These are phyloP conservation scores for Chelonus formosanus DNA, from an alignment of 2,888 invertebrate genomes.

Conservation along the genomic window DNA sequence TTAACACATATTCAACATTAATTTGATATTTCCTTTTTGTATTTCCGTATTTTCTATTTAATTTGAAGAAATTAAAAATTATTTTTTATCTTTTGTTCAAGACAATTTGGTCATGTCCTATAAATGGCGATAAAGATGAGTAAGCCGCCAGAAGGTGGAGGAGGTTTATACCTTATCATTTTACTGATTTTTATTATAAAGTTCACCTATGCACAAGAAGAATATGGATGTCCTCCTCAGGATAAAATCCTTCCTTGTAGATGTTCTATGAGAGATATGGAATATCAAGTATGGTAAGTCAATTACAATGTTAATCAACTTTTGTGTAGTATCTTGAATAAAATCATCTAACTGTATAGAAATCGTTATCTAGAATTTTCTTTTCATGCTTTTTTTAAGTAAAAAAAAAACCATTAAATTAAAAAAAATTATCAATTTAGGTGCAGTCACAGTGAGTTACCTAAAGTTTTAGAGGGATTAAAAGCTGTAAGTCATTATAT, in stretches of 20 bases:
- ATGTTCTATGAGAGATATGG: slow-evolving; percentile 79
- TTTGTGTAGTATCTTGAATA: background rate
- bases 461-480: slow-evolving; percentile 78
- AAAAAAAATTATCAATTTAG: slow-evolving; percentile 52
- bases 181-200: slow-evolving; percentile 37
- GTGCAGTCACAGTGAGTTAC: slow-evolving; percentile 91
- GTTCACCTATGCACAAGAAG: slow-evolving; percentile 44
- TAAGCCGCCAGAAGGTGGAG: slow-evolving; percentile 57
- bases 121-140: slow-evolving; percentile 48
- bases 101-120: background rate
- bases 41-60: no score
- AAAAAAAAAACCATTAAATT: background rate
- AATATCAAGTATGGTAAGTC: slow-evolving; percentile 83
- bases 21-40: no score
- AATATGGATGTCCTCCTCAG: slow-evolving; percentile 75
- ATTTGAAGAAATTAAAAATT: background rate
- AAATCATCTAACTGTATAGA: background rate
- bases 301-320: slow-evolving; percentile 7
- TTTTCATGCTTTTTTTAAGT: background rate
- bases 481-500: slow-evolving; percentile 75
- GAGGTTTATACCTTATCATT: slow-evolving; percentile 47
- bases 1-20: no score
- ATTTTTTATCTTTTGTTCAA: background rate
- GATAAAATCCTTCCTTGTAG: slow-evolving; percentile 84
- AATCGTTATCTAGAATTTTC: no score